Conservation (phyloP, 2,113 vertebrate genomes). For the Gavialis gangeticus region DNA sequence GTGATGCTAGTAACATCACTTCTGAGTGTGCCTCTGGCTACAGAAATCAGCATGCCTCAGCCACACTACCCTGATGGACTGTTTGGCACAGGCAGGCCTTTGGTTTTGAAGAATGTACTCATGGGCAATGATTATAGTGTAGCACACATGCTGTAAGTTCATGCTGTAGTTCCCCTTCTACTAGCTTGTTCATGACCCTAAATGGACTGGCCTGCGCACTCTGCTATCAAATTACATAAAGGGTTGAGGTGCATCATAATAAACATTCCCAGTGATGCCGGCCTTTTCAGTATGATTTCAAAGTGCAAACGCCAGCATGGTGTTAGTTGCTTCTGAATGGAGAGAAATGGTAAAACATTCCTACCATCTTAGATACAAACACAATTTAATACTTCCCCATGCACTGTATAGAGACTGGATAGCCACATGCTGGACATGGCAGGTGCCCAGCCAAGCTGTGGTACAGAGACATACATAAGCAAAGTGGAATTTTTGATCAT, state of each 20-base stretch:
- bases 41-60: too few species aligned
- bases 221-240: not conserved
- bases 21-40: too few species aligned
- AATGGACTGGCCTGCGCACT: not conserved
- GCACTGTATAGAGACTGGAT: not conserved
- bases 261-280: not conserved
- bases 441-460: not conserved
- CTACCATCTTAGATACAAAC: not conserved
- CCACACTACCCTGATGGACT: too few species aligned
- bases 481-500: not conserved
- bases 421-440: not conserved
- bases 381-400: not conserved
- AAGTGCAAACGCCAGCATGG: not conserved
- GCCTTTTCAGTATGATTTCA: not conserved
- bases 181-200: too few species aligned
- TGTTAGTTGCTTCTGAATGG: not conserved
- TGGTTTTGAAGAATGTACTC: too few species aligned
- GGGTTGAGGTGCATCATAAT: not conserved
- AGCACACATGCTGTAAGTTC: too few species aligned
- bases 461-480: not conserved
- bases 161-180: too few species aligned
- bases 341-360: not conserved
- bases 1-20: too few species aligned
- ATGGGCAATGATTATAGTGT: too few species aligned
- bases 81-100: too few species aligned